Evolutionary conservation across 2,888 invertebrate genomes (phyloP).

Genomic region (Catocala fraxini): DNA sequence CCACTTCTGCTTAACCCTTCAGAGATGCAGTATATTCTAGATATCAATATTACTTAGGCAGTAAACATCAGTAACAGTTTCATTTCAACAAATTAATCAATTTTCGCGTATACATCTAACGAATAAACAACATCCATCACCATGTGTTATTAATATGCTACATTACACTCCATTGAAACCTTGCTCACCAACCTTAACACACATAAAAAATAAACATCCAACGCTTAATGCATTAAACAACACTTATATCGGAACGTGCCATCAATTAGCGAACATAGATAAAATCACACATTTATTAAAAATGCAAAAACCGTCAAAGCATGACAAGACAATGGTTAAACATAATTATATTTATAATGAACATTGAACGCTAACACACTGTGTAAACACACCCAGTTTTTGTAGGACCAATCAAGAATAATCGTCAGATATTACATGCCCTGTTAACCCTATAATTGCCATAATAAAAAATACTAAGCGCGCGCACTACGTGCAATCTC

Average conservation of each 20-base stretch:
- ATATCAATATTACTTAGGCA: too few species aligned
- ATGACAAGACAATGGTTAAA: slow-evolving; percentile 43
- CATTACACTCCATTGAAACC: slow-evolving; percentile 14
- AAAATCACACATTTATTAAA: slow-evolving; percentile 32
- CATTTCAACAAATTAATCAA: neutral
- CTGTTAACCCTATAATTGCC: slow-evolving; percentile 73
- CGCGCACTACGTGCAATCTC: slow-evolving; percentile 58
- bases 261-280: slow-evolving; percentile 34
- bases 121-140: neutral
- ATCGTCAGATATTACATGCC: slow-evolving; percentile 69
- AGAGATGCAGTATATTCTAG: too few species aligned
- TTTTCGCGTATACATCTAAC: neutral
- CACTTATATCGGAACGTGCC: slow-evolving; percentile 29
- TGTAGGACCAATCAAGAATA: slow-evolving; percentile 69
- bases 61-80: too few species aligned
- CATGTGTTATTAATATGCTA: neutral
- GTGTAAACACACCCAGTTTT: slow-evolving; percentile 59
- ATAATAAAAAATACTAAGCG: slow-evolving; percentile 66
- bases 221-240: slow-evolving; percentile 30
- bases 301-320: slow-evolving; percentile 25
- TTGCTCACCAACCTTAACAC: slow-evolving; percentile 35
- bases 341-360: slow-evolving; percentile 18
- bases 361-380: slow-evolving; percentile 18
- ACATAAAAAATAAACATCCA: slow-evolving; percentile 38
- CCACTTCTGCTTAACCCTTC: too few species aligned